Evolutionary conservation across 2,888 invertebrate genomes (phyloP), one percentile per base, ranked within the genome.

Genomic region (Caenorhabditis afra): DNA sequence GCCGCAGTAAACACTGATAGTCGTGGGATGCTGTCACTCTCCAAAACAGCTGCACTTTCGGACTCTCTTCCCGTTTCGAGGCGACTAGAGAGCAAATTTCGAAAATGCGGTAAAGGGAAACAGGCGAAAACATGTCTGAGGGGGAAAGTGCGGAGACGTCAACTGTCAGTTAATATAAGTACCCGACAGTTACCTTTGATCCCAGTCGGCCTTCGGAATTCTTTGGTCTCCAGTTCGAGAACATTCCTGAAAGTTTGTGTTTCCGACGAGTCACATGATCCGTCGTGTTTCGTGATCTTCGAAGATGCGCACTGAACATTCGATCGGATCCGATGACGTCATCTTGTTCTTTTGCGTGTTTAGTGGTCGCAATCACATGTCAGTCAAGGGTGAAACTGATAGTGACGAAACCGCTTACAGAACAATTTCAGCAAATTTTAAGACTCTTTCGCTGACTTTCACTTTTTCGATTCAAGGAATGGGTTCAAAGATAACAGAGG

Each of bases 291-390:
- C 29, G 45, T 50, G 57, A 41, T 71, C 62, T 57, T 62, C 62
- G 45, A 62, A 57, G 52, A 53, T 55, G 41, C 41, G 11, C 41
- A 41, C n/a, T 47, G 37, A 52, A 50, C 53, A 44, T 58, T 35
- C 16, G 20, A 20, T 45, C n/a, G 23, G 16, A 22, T 3, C 18
- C 10, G n/a, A 64, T 55, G 49, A 49, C 68, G 59, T 68, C 68
- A 68, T 55, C 45, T 11, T 53, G 62, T 64, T 71, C 55, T 71
- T 35, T 47, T 57, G 71, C 29, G 57, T 53, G 61, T 64, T 71
- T 64, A 39, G 23, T 59, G 62, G 23, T 53, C 55, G 44, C 37
- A 45, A 55, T 44, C 70, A 71, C 55, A 52, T 62, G 70, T 62
- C 68, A 58, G 41, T 67, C 58, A 22, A 18, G 18, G 16, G 47